Conservation (phyloP, 1,140 invertebrate genomes). For the Nasonia vitripennis region DNA sequence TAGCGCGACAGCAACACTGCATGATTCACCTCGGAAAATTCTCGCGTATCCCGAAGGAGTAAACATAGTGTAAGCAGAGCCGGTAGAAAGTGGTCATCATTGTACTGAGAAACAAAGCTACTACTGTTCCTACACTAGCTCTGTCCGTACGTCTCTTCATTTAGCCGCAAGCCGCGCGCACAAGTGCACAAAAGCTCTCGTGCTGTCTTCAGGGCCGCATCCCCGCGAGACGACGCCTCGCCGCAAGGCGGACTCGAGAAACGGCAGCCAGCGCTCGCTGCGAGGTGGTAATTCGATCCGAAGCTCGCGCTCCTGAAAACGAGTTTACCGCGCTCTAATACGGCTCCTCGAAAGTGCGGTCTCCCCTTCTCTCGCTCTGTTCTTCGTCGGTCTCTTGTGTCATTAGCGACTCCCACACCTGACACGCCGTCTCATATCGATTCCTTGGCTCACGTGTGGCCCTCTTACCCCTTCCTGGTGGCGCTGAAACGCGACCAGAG, state of each 20-base stretch:
- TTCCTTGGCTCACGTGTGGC: slow-evolving; percentile 12
- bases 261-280: not conserved
- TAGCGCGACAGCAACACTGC: no score
- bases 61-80: no score
- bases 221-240: not conserved
- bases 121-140: no score
- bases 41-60: no score
- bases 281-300: slow-evolving; percentile 40
- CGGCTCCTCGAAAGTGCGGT: not conserved
- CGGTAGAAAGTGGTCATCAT: no score
- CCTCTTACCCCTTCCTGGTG: slow-evolving; percentile 8
- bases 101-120: no score
- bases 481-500: not conserved
- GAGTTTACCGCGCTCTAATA: slow-evolving; percentile 36
- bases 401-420: slow-evolving; percentile 20
- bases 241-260: not conserved
- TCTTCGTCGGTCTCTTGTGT: slow-evolving; percentile 15
- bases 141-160: not conserved
- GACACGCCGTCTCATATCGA: slow-evolving; percentile 13
- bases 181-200: not conserved
- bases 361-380: not conserved
- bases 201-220: not conserved
- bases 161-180: not conserved
- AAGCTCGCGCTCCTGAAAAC: slow-evolving; percentile 15
- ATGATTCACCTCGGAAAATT: no score